Conservation (phyloP, 2,797 vertebrate genomes). For the Sebastes vulpes region DNA sequence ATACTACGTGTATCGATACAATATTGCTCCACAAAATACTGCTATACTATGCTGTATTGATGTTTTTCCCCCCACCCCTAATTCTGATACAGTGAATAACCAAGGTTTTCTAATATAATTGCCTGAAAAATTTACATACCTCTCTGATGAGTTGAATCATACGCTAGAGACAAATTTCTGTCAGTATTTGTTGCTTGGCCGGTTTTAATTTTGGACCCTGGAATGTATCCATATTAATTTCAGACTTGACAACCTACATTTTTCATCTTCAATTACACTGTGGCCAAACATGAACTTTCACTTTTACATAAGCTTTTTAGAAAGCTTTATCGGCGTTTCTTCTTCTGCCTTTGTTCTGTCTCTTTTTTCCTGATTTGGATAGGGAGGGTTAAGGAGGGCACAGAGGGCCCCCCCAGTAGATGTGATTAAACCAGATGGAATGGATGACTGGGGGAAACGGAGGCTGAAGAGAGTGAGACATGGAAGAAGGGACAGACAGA, state of each 20-base stretch:
- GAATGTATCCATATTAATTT: constrained; percentile 23
- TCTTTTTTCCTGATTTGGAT: constrained; percentile 2
- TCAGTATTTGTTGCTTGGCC: background rate
- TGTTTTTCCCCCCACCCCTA: too few species aligned
- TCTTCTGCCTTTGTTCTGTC: background rate
- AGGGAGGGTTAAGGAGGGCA: background rate
- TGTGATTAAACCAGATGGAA: constrained; percentile 66
- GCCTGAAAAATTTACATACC: background rate
- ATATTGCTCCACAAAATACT: too few species aligned
- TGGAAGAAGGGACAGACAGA: constrained; percentile 25
- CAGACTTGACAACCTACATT: constrained; percentile 21
- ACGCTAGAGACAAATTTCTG: background rate
- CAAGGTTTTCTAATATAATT: background rate
- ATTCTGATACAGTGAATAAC: background rate
- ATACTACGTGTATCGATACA: too few species aligned
- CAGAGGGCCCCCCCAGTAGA: constrained; percentile 5
- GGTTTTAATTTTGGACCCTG: constrained; percentile 26
- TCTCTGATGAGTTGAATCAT: background rate
- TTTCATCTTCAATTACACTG: constrained; percentile 5
- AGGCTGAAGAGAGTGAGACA: constrained; percentile 19
- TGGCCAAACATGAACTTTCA: constrained; percentile 6
- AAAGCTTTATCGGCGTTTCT: background rate
- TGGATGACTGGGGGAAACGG: constrained; percentile 12
- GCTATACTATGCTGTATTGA: too few species aligned
- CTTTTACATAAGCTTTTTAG: background rate